phyloP scores from a whole-genome alignment of 35 echinoderm and acorn worm species.

The Chiridota heheva region DNA sequence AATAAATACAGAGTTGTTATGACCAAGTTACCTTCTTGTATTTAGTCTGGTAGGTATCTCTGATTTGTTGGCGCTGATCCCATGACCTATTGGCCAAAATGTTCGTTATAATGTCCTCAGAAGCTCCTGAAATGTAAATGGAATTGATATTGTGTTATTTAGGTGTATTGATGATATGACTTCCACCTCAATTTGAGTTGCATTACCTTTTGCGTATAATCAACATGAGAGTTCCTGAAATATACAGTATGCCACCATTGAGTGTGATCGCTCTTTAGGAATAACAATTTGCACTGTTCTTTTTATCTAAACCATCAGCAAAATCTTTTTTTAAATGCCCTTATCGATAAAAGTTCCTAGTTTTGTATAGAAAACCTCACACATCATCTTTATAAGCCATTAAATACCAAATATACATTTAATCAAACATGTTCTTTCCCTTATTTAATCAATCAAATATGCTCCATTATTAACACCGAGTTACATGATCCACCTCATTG shows the following conservation, averaged over 20 bases:
- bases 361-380: background rate
- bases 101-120: background rate
- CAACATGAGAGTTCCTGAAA: background rate
- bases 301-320: background rate
- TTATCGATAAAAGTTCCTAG: background rate
- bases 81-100: constrained; percentile 21
- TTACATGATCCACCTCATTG: background rate
- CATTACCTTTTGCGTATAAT: background rate
- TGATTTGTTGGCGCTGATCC: constrained; percentile 32
- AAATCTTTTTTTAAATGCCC: background rate
- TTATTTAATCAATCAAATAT: background rate
- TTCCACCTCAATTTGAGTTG: background rate
- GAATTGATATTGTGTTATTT: background rate
- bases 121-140: background rate
- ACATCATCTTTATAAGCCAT: too few species aligned
- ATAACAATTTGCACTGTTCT: background rate
- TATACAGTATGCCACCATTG: background rate
- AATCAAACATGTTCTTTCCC: too few species aligned
- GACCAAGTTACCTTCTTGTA: constrained; percentile 41
- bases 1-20: too few species aligned
- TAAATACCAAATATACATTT: too few species aligned
- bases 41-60: constrained; percentile 6
- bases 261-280: background rate
- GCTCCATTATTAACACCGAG: background rate
- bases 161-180: background rate